These are phyloP conservation scores for Octodonta nipae DNA, from an alignment of 2,888 invertebrate genomes.

Conservation along the genomic window DNA sequence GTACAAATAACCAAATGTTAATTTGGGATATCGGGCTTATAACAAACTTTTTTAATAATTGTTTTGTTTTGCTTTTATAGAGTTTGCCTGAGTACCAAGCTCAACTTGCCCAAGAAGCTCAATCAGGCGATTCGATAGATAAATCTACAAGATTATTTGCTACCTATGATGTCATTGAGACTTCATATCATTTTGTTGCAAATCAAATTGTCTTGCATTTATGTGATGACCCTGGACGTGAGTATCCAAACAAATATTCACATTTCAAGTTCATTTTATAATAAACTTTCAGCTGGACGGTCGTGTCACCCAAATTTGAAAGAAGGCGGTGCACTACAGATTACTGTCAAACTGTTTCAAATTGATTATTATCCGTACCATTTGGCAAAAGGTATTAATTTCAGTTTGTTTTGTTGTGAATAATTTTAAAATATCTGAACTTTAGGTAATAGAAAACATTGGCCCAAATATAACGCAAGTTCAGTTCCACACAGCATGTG, in stretches of 20 bases:
- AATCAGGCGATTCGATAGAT: conserved; percentile 33
- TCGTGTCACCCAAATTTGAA: conserved; percentile 72
- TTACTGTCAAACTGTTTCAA: conserved; percentile 74
- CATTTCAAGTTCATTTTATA: conserved; percentile 5
- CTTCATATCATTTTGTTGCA: conserved; percentile 90
- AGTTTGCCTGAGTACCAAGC: conserved; percentile 63
- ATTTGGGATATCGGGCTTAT: too few relatives aligned
- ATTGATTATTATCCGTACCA: conserved; percentile 95
- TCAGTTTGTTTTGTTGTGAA: conserved; percentile 1
- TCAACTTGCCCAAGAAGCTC: conserved; percentile 48
- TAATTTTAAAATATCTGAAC: conserved; percentile 3
- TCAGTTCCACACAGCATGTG: conserved; percentile 71
- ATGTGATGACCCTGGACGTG: conserved; percentile 86
- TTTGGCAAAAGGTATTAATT: conserved; percentile 54
- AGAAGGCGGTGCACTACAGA: conserved; percentile 86
- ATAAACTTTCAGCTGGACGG: conserved; percentile 52
- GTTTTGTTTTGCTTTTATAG: conserved; percentile 24
- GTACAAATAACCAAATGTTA: too few relatives aligned
- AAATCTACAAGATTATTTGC: conserved; percentile 54
- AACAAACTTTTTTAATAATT: too few relatives aligned
- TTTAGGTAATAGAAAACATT: conserved; percentile 69
- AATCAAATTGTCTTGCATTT: conserved; percentile 90
- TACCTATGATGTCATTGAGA: conserved; percentile 87
- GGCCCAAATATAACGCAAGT: conserved; percentile 74
- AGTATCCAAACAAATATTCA: conserved; percentile 23